A percentile compares a stretch with the other conserved stretches of the same genome.
Conservation (phyloP, 2,797 vertebrate species). For the Epinephelus awoara region DNA sequence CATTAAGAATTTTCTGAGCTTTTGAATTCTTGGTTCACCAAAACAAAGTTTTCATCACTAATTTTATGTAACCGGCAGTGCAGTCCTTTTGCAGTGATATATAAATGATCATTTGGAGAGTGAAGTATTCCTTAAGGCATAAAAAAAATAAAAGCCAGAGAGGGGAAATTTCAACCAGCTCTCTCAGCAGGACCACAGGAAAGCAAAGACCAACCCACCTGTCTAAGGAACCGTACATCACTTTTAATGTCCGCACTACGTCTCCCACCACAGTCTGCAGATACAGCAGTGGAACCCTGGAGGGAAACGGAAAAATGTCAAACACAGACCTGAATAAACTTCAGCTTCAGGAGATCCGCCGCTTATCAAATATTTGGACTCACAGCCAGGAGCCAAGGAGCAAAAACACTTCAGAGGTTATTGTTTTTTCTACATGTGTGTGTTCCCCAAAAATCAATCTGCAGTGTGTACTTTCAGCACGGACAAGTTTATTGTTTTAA, state of each 20-base stretch:
- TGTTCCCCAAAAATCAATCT: constrained; percentile 3
- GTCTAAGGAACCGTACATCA: constrained; percentile 94
- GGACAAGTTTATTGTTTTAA: constrained; percentile 4
- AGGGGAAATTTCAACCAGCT: background rate
- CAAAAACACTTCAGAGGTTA: background rate
- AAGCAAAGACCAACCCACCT: constrained; percentile 82
- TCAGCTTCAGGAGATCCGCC: background rate
- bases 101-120: no score
- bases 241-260: constrained; percentile 90
- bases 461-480: background rate
- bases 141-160: background rate
- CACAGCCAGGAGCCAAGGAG: background rate
- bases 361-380: constrained; percentile 37
- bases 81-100: no score
- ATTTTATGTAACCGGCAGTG: no score
- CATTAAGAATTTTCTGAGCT: no score
- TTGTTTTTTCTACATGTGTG: constrained; percentile 10
- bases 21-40: no score
- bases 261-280: constrained; percentile 91
- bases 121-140: background rate
- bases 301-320: constrained; percentile 29
- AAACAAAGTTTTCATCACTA: no score
- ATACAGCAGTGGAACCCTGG: constrained; percentile 91
- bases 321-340: constrained; percentile 19
- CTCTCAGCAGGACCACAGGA: constrained; percentile 31